Evolutionary conservation across 1,140 invertebrate species (phyloP), one percentile per base, ranked within the genome.

Genomic region (Spodoptera litura): DNA sequence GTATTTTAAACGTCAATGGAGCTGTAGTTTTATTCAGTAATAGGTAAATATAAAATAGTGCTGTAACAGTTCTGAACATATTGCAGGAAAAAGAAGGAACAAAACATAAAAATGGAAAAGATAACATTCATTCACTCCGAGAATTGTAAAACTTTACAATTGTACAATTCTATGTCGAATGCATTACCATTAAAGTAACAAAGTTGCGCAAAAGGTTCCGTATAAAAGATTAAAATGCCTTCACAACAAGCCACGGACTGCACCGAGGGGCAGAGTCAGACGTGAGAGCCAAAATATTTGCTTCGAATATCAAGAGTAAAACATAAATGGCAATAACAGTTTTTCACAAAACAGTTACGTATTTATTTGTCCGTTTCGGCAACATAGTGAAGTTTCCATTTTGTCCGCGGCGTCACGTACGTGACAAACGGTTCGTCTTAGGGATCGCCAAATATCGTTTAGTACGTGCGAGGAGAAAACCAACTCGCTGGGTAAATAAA

Each of bases 401-500:
- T 88, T 87, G 91, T 89, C 86, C 89, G 86, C 86, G 85, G 82
- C 85, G 88, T 93, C 93, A 94, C 93, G 93, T 93, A 91, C 93
- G 93, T 94, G 93, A 94, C 93, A 93, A 93, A 93, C 92, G 85
- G 86, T 83, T 92, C 92, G 92, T 94, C 93, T 93, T 92, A 92
- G 92, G 91, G 93, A 94, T 94, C 91, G 93, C 93, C 93, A 94
- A 94, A 94, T 94, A 94, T 93, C 93, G 93, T 93, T 93, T 94
- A 94, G 90, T 93, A 93, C 92, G 93, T 94, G 93, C 87, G 86
- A 89, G 87, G 82, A 91, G 92, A 89, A 94, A 94, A 92, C 92
- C 91, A 88, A 92, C 91, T 88, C 88, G 83, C 80, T 86, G 91
- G 88, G 89, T 93, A 93, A 93, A 94, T 94, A 93, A 94, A 93